Base-by-base conservation (phyloP, 2,888 invertebrate genomes). In the Melolontha melolontha region DNA sequence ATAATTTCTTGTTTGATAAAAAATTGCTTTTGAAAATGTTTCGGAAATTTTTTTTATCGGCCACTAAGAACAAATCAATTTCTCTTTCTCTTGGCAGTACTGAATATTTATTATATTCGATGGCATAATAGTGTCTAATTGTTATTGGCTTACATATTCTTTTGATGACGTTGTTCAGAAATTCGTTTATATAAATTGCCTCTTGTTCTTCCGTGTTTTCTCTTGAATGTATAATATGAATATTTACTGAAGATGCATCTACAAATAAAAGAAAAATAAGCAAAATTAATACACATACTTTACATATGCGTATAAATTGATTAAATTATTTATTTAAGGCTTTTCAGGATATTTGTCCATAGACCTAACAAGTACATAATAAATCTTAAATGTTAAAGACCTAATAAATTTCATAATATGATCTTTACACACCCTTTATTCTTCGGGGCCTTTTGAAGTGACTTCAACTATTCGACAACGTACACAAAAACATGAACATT, bases 1-100 rank as follows among this genome's bases (percentile, higher is more conserved):
- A 34, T 16, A 34, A 27, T 47, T 44, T 29, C 12, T 17, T 62
- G 11, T 62, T 49, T 8, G 59, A 62, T 10, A 62, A 34, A 4
- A 47, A 47, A 22, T 62, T 47, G 29, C 29, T 62, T 47, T 62
- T 34, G n/a, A 62, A 62, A 12, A 62, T 8, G 5, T 39, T n/a
- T 29, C 16, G 27, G 11, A 62, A 62, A 34, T 17, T 17, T 11
- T 62, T 8, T 16, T 62, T 11, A 8, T 34, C 47, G 6, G 34
- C 14, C 11, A 62, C 17, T 6, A 62, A 49, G 34, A 49, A 47
- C 16, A 62, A 6, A 47, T 62, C 39, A 34, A 11, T 14, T 34
- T 62, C 59, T 1, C 34, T 47, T 47, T 34, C 34, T 11, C 14
- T 41, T 42, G 12, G 17, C 1, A 42, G 27, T 4, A 4, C 22